Conservation (phyloP, 2,797 vertebrate species). For the Sphaeramia orbicularis region DNA sequence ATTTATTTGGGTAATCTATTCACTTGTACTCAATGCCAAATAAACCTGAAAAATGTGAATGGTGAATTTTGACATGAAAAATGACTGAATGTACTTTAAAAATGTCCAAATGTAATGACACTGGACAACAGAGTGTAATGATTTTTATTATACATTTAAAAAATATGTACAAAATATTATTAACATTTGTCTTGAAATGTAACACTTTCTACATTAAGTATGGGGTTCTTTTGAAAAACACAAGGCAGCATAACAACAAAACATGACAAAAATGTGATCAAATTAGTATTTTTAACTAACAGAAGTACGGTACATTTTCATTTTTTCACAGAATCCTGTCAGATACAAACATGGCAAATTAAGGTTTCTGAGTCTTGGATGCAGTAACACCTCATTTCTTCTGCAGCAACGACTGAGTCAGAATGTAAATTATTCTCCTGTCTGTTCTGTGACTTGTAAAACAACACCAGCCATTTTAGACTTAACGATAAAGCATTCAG, state of each 20-base stretch:
- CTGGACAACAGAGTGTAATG: slow-evolving; percentile 18
- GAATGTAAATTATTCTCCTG: too few species aligned
- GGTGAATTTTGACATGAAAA: too few species aligned
- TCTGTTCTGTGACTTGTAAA: too few species aligned
- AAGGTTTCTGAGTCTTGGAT: too few species aligned
- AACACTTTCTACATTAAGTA: slow-evolving; percentile 35
- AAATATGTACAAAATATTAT: slow-evolving; percentile 83
- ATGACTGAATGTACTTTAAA: neutral
- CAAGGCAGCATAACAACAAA: slow-evolving; percentile 13
- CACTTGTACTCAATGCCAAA: too few species aligned
- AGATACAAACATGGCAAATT: neutral
- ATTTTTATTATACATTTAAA: slow-evolving; percentile 80
- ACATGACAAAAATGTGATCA: slow-evolving; percentile 14
- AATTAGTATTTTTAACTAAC: slow-evolving; percentile 28
- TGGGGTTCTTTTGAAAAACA: slow-evolving; percentile 28
- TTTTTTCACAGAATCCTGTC: slow-evolving; percentile 9
- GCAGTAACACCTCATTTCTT: neutral
- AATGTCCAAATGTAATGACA: neutral
- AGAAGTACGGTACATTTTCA: slow-evolving; percentile 7
- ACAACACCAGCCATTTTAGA: too few species aligned
- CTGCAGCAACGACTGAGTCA: neutral
- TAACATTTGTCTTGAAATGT: slow-evolving; percentile 68
- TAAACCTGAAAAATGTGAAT: too few species aligned
- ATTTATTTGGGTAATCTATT: too few species aligned
- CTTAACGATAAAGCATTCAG: too few species aligned